Evolutionary conservation across 2,113 vertebrate species (phyloP).

Genomic region (Channa argus): DNA sequence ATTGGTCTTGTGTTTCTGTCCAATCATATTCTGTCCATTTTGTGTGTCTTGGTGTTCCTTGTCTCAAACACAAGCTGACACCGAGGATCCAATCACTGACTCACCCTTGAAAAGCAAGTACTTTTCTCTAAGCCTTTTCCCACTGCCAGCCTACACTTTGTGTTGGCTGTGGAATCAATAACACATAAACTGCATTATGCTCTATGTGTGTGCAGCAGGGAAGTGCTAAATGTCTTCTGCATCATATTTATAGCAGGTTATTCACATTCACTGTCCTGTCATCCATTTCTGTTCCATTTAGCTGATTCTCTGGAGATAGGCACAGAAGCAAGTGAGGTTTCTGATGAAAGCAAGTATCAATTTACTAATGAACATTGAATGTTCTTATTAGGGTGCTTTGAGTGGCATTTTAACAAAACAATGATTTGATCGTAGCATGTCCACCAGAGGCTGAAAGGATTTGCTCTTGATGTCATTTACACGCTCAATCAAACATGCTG

Average conservation of each 20-base stretch:
- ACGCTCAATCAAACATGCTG: no score
- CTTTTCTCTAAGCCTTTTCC: conserved; percentile 34
- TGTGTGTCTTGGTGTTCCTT: conserved; percentile 42
- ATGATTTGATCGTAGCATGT: neutral
- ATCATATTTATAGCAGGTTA: conserved; percentile 5
- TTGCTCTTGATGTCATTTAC: no score
- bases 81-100: conserved; percentile 78
- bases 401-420: conserved; percentile 37
- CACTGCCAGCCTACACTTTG: neutral
- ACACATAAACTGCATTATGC: neutral
- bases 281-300: conserved; percentile 58
- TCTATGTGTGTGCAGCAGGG: conserved; percentile 8
- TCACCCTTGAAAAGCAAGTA: conserved; percentile 83
- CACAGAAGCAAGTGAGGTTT: conserved; percentile 71
- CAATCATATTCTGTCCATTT: conserved; percentile 27
- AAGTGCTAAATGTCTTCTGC: conserved; percentile 1
- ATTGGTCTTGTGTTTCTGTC: conserved; percentile 17
- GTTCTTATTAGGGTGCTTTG: conserved; percentile 35
- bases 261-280: conserved; percentile 29
- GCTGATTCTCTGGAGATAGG: conserved; percentile 68
- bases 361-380: conserved; percentile 8
- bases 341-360: conserved; percentile 83
- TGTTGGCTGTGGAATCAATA: neutral
- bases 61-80: conserved; percentile 74
- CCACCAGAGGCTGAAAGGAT: neutral